A percentile compares a stretch with the other conserved stretches of the same genome.
These are phyloP conservation scores for Cynopterus brachyotis DNA, from an alignment of 2,113 vertebrate genomes.

Conservation along the genomic window DNA sequence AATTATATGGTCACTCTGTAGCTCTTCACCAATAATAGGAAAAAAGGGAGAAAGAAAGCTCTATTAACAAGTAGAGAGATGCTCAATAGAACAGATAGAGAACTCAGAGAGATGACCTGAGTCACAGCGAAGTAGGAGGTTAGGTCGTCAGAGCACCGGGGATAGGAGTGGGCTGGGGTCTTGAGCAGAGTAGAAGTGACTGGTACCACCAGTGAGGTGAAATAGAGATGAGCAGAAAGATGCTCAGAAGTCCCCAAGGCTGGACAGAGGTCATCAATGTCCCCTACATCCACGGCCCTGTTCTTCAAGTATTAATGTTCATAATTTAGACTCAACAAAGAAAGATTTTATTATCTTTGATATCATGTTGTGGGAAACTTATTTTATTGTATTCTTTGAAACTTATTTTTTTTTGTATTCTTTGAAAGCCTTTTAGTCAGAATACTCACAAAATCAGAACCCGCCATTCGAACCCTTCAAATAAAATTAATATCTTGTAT, in stretches of 20 bases:
- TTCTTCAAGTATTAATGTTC: background rate
- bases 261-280: background rate
- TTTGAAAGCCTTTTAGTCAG: background rate
- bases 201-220: no score
- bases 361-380: background rate
- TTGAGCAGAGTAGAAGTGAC: background rate
- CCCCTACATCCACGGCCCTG: background rate
- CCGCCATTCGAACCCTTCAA: background rate
- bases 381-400: background rate
- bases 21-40: background rate
- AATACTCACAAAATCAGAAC: background rate
- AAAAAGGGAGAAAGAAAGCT: background rate
- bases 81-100: background rate
- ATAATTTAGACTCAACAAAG: background rate
- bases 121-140: background rate
- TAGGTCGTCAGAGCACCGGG: background rate
- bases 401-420: no score
- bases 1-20: background rate
- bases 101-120: background rate
- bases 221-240: background rate
- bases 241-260: background rate
- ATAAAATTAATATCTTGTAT: background rate
- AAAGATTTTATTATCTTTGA: background rate
- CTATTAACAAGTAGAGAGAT: background rate
- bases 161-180: background rate